A percentile compares a stretch with the other conserved stretches of the same genome.
These are phyloP conservation scores for Ormyrus pomaceus DNA, from an alignment of 2,888 invertebrate species.

Conservation along the genomic window DNA sequence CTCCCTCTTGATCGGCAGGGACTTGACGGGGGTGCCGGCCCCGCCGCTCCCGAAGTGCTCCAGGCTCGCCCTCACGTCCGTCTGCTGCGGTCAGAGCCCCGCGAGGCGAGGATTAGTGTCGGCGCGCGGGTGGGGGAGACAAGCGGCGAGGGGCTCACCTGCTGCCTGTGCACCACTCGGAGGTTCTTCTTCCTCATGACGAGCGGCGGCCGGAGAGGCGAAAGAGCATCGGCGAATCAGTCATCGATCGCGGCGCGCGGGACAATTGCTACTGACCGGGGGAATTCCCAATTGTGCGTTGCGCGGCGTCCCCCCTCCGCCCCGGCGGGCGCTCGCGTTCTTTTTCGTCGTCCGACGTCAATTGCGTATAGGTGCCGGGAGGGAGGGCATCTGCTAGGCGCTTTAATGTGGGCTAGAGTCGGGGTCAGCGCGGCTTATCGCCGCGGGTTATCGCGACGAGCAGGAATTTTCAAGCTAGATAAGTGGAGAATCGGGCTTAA, in stretches of 20 bases:
- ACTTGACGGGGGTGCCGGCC: slow-evolving; percentile 70
- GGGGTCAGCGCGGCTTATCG: slow-evolving; percentile 45
- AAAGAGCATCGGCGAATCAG: slow-evolving; percentile 49
- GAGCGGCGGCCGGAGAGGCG: background rate
- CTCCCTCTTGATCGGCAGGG: slow-evolving; percentile 73
- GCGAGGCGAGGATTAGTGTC: slow-evolving; percentile 2
- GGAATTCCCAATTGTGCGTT: no score
- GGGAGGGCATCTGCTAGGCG: slow-evolving; percentile 61
- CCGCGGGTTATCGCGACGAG: slow-evolving; percentile 71
- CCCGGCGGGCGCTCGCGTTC: background rate
- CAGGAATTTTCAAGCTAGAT: slow-evolving; percentile 74
- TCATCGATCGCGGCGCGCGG: slow-evolving; percentile 58
- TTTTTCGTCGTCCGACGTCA: slow-evolving; percentile 73
- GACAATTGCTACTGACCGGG: background rate
- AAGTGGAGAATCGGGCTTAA: slow-evolving; percentile 28
- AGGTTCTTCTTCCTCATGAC: slow-evolving; percentile 74
- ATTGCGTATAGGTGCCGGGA: slow-evolving; percentile 74
- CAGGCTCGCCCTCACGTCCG: slow-evolving; percentile 73
- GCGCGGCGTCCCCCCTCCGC: background rate
- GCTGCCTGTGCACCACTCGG: slow-evolving; percentile 71
- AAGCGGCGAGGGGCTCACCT: background rate
- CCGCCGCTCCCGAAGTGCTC: slow-evolving; percentile 68
- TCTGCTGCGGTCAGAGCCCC: slow-evolving; percentile 66
- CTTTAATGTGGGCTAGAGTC: slow-evolving; percentile 72
- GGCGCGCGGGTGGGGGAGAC: background rate